Conservation (phyloP, 2,888 invertebrate genomes). For the Drosophila multiciliata region DNA sequence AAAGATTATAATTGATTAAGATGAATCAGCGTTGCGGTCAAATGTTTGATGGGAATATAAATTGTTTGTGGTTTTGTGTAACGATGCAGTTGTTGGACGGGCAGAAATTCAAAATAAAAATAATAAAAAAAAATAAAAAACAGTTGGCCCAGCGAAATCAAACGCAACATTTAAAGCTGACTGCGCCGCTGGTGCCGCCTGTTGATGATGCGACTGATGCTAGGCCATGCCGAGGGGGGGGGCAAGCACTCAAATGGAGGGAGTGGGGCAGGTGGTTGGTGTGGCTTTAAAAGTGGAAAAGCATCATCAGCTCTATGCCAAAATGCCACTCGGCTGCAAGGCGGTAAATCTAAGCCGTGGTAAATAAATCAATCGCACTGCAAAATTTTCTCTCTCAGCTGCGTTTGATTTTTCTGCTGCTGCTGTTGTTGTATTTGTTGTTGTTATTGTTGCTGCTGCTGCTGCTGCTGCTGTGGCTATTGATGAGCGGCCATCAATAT, state of each 20-base stretch:
- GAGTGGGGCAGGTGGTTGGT: constrained; percentile 9
- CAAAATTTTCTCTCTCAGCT: constrained; percentile 63
- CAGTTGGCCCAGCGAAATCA: constrained; percentile 71
- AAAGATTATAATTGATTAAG: constrained; percentile 85
- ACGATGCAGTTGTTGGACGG: constrained; percentile 66
- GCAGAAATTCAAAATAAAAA: constrained; percentile 34
- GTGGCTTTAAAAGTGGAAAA: constrained; percentile 55
- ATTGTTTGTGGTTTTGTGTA: constrained; percentile 84
- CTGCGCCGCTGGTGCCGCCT: constrained; percentile 58
- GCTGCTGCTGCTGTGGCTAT: constrained; percentile 64
- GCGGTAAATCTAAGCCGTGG: constrained; percentile 81
- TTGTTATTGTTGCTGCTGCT: constrained; percentile 17
- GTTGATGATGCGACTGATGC: constrained; percentile 43
- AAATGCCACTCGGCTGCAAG: constrained; percentile 73
- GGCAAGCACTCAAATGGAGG: not conserved
- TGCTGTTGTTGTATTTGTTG: constrained; percentile 31
- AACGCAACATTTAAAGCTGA: constrained; percentile 72
- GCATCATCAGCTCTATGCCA: constrained; percentile 78
- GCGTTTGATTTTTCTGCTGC: constrained; percentile 35
- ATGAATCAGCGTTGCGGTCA: constrained; percentile 85
- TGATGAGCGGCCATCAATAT: constrained; percentile 82
- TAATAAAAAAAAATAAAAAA: constrained; percentile 20
- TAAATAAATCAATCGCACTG: constrained; percentile 82
- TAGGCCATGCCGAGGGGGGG: constrained; percentile 7
- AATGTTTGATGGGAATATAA: constrained; percentile 84